Evolutionary conservation across 2,113 vertebrate genomes (phyloP), one percentile per base, ranked within the genome.

Genomic region (Microtus montanus): DNA sequence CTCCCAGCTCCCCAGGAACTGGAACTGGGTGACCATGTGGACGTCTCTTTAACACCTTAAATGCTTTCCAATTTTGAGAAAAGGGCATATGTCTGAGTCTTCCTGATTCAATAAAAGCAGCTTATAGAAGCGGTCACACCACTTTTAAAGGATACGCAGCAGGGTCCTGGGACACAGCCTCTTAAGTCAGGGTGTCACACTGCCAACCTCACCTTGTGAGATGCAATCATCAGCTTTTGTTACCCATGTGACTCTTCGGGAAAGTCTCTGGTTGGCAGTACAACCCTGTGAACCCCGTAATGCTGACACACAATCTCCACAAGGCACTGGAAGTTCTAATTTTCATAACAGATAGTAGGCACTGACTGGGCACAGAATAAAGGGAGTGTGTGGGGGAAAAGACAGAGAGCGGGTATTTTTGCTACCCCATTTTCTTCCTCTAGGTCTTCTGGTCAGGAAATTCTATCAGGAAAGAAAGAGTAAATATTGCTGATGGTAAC

Each of bases 191-290:
- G 63, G 71, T 54, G 26, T 3, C 70, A 47, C 1, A 85, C 7
- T 33, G 22, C 20, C 1, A 28, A 20, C 14, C 2, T n/a, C 3
- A 14, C 22, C 15, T 24, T 0, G 5, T 28, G 68, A 90, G 49
- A n/a, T 2, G 54, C 10, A 3, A 41, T 2, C 22, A 1, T 2
- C 2, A 1, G 71, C 58, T 68, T 11, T 24, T 38, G 5, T 19
- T 0, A 12, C 77, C 71, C 64, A 3, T 9, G 58, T 1, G 26
- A 26, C 47, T 71, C n/a, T 78, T 12, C 0, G 30, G 91, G 38
- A 68, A 89, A 70, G 52, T 8, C 44, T 82, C 41, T 54, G 70
- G 47, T 2, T 10, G 83, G 63, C 47, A 20, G 82, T 1, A 44
- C 24, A 30, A 54, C 70, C 11, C 61, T 0, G n/a, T 20, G 30